Base-by-base conservation (phyloP, 2,888 invertebrate genomes). In the Sesia apiformis region DNA sequence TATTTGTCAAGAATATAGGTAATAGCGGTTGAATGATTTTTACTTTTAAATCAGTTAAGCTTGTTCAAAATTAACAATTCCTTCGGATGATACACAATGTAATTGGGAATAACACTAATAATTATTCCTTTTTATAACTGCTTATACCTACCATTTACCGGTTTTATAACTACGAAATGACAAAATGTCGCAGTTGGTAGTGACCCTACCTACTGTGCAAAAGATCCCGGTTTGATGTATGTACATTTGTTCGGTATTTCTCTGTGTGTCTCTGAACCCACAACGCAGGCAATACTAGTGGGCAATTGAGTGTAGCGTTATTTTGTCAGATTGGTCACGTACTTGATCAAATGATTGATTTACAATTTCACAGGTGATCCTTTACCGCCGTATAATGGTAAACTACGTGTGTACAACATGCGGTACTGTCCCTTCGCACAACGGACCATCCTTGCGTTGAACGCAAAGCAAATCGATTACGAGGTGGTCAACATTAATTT, bases 341-440 rank as follows among this genome's bases (percentile, higher is more conserved):
- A 42, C 42, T 5, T 7, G 42, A 6, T 5, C 7, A 7, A 42
- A 6, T 6, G 7, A 6, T 42, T 42, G 5, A 6, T 42, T 23
- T 23, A 23, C 23, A 23, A 23, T 23, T 23, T 23, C 23, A 40
- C 73, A 95, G 95, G 94, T 58, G 93, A 94, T 38, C 77, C 85
- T 38, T 78, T 91, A 40, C 95, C 95, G 0, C 90, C 91, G 0
- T 81, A 91, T 60, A 90, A 90, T 67, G 94, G 93, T 4, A 92
- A 93, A 69, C 73, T 94, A 42, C 92, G 95, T 3, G 76, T 96
- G 4, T 96, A 94, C 76, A 94, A 94, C 59, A 96, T 95, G 94
- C 91, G 95, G 52, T 96, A 93, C 76, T 96, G 96, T 66, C 96
- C 96, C 0, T 96, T 89, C 70, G 94, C 95, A 0, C 94, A 96